A percentile compares a stretch with the other conserved stretches of the same genome.
These are phyloP conservation scores for Apamea epomidion DNA, from an alignment of 2,888 invertebrate species.

Conservation along the genomic window DNA sequence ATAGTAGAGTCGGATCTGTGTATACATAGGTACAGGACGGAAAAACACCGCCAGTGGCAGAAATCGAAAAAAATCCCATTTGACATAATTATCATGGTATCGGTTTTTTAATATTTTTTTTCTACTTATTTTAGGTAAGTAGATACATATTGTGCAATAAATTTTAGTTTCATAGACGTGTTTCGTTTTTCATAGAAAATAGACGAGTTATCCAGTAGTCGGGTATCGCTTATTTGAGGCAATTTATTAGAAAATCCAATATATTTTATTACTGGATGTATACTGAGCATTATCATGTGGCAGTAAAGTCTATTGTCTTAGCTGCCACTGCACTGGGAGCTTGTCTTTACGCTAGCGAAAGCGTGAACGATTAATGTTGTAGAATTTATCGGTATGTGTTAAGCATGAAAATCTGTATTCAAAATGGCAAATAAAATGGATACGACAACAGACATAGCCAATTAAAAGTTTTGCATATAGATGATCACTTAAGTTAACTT, in stretches of 20 bases:
- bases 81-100: background rate
- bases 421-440: slow-evolving; percentile 6
- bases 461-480: background rate
- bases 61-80: background rate
- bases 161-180: background rate
- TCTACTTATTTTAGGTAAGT: background rate
- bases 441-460: background rate
- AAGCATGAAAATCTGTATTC: slow-evolving; percentile 14
- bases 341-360: slow-evolving; percentile 34
- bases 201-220: background rate
- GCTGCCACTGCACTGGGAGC: background rate
- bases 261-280: background rate
- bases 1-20: too few species aligned
- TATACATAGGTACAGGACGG: background rate
- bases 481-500: background rate
- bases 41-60: background rate
- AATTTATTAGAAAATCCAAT: background rate
- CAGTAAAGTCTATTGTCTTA: slow-evolving; percentile 20
- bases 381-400: slow-evolving; percentile 26
- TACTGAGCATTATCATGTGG: slow-evolving; percentile 4
- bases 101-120: background rate
- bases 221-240: background rate
- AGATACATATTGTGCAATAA: background rate
- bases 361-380: slow-evolving; percentile 44
- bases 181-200: background rate